Base-by-base conservation (phyloP, 2,888 invertebrate genomes). In the Patella ulyssiponensis region DNA sequence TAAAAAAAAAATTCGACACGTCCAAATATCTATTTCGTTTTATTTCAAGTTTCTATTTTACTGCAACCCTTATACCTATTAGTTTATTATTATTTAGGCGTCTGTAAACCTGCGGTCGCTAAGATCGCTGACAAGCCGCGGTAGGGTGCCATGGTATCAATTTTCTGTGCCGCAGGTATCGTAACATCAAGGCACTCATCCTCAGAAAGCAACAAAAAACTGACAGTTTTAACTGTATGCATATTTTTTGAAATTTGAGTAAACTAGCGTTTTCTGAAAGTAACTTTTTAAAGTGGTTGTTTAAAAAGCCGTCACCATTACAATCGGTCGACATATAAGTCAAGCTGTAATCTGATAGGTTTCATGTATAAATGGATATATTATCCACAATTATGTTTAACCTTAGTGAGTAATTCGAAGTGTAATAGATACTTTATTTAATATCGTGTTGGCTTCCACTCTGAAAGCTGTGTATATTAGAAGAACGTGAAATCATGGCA, bases 201-300 rank as follows among this genome's bases (percentile, higher is more conserved):
- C 64, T 23, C 64, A 64, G 23, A 23, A 64, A 64, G 23, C 64
- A 64, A 64, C 64, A 64, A 64, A 64, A 20, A 64, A 64, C 23
- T 64, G 64, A 64, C 64, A 64, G 64, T 64, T 64, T 23, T 64
- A 64, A 64, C 64, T 64, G 14, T 64, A 64, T 64, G 64, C 64
- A 64, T 64, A 64, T 64, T 64, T 27, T 64, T 64, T 64, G 64
- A 64, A 64, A 64, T 64, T 23, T 64, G 64, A 64, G 64, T 64
- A 20, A 23, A 23, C 20, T 64, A 23, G 23, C 20, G 64, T 64
- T 23, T 64, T 64, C 20, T 64, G 64, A 64, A 23, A 64, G 64
- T 64, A 64, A 64, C 64, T 64, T 64, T 64, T 64, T 64, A 64
- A 64, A 64, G 64, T 64, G 64, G 64, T 64, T 64, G 23, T 64